Evolutionary conservation across 2,797 vertebrate species (phyloP).

Genomic region (Mormyrops boulengeri): DNA sequence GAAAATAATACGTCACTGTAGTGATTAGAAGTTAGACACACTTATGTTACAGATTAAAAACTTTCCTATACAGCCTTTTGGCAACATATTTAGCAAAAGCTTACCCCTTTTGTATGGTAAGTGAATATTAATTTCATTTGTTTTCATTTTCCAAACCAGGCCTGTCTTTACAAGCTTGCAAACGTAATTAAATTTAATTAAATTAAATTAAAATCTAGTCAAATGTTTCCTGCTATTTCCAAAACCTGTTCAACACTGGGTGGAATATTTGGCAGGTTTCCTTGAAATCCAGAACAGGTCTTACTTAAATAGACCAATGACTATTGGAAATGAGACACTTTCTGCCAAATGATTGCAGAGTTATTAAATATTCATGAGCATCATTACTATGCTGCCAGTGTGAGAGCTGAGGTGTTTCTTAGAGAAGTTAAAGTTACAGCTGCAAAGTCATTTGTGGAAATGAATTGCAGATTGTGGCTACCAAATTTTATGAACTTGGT

Average conservation of each 20-base stretch:
- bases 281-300: neutral
- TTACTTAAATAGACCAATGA: neutral
- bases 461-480: neutral
- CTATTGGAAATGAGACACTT: neutral
- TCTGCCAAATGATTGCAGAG: neutral
- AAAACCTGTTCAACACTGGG: neutral
- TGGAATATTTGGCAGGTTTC: neutral
- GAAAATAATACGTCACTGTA: neutral
- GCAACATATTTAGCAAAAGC: neutral
- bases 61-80: neutral
- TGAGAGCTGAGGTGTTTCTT: neutral
- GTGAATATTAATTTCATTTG: neutral
- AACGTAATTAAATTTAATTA: neutral
- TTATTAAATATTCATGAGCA: neutral
- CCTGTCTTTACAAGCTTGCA: neutral
- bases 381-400: neutral
- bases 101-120: neutral
- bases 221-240: neutral
- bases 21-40: neutral
- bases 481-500: neutral
- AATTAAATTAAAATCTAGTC: neutral
- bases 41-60: neutral
- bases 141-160: neutral
- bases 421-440: neutral
- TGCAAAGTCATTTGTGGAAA: neutral